phyloP scores from a whole-genome alignment of 2,888 invertebrate species.

The Alloscopus bannaensis region DNA sequence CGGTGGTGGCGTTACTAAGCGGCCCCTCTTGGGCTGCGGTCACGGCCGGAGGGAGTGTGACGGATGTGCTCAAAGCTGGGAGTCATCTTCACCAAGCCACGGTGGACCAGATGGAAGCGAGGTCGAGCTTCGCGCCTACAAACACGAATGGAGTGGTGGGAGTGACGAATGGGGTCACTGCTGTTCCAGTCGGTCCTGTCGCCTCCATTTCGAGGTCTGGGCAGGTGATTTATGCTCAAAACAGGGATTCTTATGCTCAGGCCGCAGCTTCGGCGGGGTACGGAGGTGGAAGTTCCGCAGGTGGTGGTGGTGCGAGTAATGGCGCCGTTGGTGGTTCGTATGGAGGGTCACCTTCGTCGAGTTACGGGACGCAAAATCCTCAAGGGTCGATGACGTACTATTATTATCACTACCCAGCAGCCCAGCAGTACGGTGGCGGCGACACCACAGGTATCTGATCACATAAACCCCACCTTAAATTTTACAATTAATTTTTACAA shows the following conservation, averaged over 20 bases:
- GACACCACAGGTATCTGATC: slow-evolving; percentile 68
- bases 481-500: not conserved
- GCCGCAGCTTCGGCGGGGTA: slow-evolving; percentile 65
- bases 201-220: slow-evolving; percentile 51
- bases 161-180: not conserved
- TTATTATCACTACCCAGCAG: slow-evolving; percentile 69
- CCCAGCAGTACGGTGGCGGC: slow-evolving; percentile 55
- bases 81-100: slow-evolving; percentile 15
- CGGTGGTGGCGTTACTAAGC: not conserved
- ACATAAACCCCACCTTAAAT: slow-evolving; percentile 3
- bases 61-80: slow-evolving; percentile 14
- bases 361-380: slow-evolving; percentile 35
- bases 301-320: slow-evolving; percentile 40
- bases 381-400: slow-evolving; percentile 71
- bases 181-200: slow-evolving; percentile 22
- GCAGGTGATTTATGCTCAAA: slow-evolving; percentile 68
- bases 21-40: slow-evolving; percentile 10
- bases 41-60: too few relatives aligned
- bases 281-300: slow-evolving; percentile 30
- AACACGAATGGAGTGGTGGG: slow-evolving; percentile 26
- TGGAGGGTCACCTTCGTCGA: slow-evolving; percentile 25
- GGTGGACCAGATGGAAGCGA: slow-evolving; percentile 36
- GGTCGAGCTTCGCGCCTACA: slow-evolving; percentile 56
- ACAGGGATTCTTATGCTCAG: slow-evolving; percentile 67
- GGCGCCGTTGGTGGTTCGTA: slow-evolving; percentile 26